Conservation (phyloP, 2,797 vertebrate species). For the Phylloscopus collybita region DNA sequence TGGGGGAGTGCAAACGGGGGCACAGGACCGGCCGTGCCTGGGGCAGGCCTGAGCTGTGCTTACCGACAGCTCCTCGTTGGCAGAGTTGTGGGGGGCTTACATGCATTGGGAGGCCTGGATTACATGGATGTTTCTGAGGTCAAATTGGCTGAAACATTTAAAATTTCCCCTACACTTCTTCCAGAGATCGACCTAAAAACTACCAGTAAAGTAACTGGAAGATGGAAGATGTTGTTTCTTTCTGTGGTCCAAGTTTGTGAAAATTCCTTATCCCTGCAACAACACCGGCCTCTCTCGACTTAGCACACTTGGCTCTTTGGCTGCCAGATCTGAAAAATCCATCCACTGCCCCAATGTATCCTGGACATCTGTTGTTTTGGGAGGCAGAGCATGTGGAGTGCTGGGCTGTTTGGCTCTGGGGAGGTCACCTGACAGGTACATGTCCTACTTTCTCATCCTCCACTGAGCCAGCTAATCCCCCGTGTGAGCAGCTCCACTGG, state of each 20-base stretch:
- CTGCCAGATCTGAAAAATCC: not conserved
- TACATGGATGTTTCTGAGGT: not conserved
- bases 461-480: not conserved
- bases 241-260: not conserved
- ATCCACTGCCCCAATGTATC: not conserved
- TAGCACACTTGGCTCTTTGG: not conserved
- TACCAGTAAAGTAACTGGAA: not conserved
- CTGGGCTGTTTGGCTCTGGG: not conserved
- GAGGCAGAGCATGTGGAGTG: not conserved
- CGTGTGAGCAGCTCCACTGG: not conserved
- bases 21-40: not conserved
- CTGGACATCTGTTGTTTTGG: not conserved
- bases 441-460: not conserved
- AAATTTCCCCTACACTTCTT: not conserved
- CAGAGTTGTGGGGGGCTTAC: not conserved
- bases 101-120: accelerated
- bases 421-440: not conserved
- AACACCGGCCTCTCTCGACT: not conserved
- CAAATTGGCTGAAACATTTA: not conserved
- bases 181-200: not conserved
- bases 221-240: not conserved
- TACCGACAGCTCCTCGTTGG: not conserved
- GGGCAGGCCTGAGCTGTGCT: not conserved
- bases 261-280: not conserved
- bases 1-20: not conserved